Base-by-base conservation (phyloP, 2,113 vertebrate species). In the Mixornis gularis region DNA sequence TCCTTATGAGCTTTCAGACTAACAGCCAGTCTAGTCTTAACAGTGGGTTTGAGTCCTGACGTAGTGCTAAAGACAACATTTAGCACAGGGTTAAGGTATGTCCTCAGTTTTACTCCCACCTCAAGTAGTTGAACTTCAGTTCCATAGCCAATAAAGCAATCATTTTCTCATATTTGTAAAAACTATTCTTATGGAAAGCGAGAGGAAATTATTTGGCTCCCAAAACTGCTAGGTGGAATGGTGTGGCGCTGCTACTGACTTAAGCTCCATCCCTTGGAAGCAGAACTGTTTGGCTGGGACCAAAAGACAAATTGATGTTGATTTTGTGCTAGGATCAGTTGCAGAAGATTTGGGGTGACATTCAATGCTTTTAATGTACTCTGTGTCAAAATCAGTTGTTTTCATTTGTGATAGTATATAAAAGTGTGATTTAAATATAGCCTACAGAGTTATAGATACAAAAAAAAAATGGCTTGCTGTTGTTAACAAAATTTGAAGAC, bases 11-110 rank as follows among this genome's bases (percentile, higher is more conserved):
- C 13, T 85, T 70, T 34, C 52, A 52, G 30, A 27, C 6, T 44
- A 49, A 24, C 8, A 66, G 18, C 13, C 0, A 0, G 5, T 69
- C 6, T 56, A 17, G 27, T 62, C 13, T 17, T 22, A n/a, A 41
- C 26, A 78, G 27, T 0, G 8, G 3, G 49, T 43, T 65, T 1
- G 0, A 48, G n/a, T 53, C n/a, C 24, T 64, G 29, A 51, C 1
- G 0, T 29, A 36, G 18, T 49, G 24, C 7, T 64, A 46, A 55
- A 20, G 19, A 46, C 5, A 68, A 9, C 8, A 1, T 87, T 74
- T 53, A 62, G 56, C 9, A 52, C 16, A 69, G 11, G 20, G 20
- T 52, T 65, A 25, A 85, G 13, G 17, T 21, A 27, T 3, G 3
- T 8, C 15, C 14, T 51, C 12, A 55, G 9, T 41, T 92, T 84